Percentiles rank a stretch among this genome's conserved stretches.
Evolutionary conservation across 2,888 invertebrate species (phyloP).

Genomic region (Tillus elongatus): DNA sequence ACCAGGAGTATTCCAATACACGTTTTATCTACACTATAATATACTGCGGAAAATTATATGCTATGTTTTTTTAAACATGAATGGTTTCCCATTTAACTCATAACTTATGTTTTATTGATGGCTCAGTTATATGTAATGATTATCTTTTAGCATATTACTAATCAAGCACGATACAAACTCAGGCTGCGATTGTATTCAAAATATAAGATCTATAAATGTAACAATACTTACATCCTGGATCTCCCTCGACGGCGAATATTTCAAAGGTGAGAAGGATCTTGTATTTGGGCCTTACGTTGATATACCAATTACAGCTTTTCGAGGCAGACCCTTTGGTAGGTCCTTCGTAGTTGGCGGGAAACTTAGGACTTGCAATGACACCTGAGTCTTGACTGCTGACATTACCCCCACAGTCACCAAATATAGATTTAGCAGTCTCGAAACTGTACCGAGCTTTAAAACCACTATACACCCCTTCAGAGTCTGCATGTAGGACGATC

Average conservation of each 20-base stretch:
- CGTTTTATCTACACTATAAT: too few relatives aligned
- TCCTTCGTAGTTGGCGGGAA: constrained; percentile 81
- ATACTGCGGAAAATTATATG: too few relatives aligned
- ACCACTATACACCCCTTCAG: constrained; percentile 81
- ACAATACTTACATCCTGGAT: constrained; percentile 68
- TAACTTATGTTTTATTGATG: too few relatives aligned
- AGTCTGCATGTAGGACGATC: constrained; percentile 81
- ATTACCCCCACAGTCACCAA: constrained; percentile 89
- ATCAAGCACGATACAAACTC: too few relatives aligned
- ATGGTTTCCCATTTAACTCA: too few relatives aligned
- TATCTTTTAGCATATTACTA: too few relatives aligned
- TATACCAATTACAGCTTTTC: constrained; percentile 94
- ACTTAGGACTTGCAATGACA: constrained; percentile 81
- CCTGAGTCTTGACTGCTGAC: constrained; percentile 76
- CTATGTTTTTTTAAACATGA: too few relatives aligned
- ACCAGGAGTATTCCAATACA: too few relatives aligned
- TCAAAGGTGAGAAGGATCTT: constrained; percentile 87
- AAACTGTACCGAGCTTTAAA: constrained; percentile 95
- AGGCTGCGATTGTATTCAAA: too few relatives aligned
- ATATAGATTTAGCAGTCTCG: constrained; percentile 76
- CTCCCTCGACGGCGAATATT: constrained; percentile 88
- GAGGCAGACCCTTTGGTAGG: constrained; percentile 71
- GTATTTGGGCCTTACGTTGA: constrained; percentile 77
- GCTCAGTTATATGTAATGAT: too few relatives aligned
- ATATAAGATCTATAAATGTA: too few relatives aligned